A percentile compares a stretch with the other conserved stretches of the same genome.
Evolutionary conservation across 2,113 vertebrate genomes (phyloP).

Genomic region (Ictalurus furcatus): DNA sequence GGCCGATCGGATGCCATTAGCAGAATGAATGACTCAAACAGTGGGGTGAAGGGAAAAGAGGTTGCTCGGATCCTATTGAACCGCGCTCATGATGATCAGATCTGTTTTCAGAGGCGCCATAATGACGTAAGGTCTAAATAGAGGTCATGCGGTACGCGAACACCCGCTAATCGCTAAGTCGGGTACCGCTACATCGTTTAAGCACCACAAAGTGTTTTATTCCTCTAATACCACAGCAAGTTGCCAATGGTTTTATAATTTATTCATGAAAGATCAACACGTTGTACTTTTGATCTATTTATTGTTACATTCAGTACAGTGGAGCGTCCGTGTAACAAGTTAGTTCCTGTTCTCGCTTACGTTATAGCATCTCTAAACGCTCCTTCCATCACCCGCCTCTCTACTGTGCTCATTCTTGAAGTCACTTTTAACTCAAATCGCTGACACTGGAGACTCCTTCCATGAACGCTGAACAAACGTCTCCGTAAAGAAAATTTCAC

Average conservation of each 20-base stretch:
- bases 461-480: no score
- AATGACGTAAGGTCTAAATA: background rate
- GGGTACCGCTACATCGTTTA: background rate
- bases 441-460: no score
- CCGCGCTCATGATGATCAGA: slow-evolving; percentile 37
- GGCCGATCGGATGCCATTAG: slow-evolving; percentile 44
- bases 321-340: no score
- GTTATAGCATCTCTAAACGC: no score
- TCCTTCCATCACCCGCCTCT: no score
- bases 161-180: background rate
- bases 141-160: background rate
- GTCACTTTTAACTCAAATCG: no score
- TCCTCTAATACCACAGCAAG: background rate
- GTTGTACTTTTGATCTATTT: background rate
- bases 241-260: background rate
- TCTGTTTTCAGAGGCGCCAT: slow-evolving; percentile 12
- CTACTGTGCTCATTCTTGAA: no score
- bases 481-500: no score
- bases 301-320: background rate
- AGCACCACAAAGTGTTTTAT: background rate
- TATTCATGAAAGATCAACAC: background rate
- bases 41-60: slow-evolving; percentile 24
- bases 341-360: no score
- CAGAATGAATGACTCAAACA: slow-evolving; percentile 42
- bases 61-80: slow-evolving; percentile 23